Evolutionary conservation across 2,113 vertebrate species (phyloP), one percentile per base, ranked within the genome.

Genomic region (Callipepla californica): DNA sequence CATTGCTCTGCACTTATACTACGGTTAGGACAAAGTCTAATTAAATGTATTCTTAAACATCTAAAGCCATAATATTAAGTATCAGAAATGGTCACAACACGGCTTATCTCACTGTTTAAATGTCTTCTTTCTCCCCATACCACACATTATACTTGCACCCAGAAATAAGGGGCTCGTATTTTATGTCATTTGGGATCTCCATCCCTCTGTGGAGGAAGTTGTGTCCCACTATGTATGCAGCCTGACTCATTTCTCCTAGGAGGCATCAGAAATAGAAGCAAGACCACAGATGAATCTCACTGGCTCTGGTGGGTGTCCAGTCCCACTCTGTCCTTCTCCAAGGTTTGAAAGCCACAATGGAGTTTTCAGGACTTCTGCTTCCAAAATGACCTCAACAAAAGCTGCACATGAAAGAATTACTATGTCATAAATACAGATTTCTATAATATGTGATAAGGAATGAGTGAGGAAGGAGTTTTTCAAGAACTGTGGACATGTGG

Each of bases 201-300:
- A 28, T n/a, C 40, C 3, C 21, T 1, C 42, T 14, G 0, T 7
- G 57, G 57, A 3, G 44, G 66, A 51, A 70, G 20, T 5, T 58
- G 23, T 22, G 32, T 22, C 47, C 47, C 55, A 62, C 10, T 34
- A 32, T 45, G 14, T 4, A 6, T 1, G 6, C 11, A n/a, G 23
- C n/a, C n/a, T n/a, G n/a, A n/a, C n/a, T 40, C 11, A 0, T 57
- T 77, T 77, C 32, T 69, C 26, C 19, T 32, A 34, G 40, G n/a
- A 69, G 32, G 7, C 30, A n/a, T n/a, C n/a, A 65, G 20, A 76
- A 79, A 38, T 34, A 59, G 21, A 59, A 38, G 28, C 45, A 72
- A 62, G 65, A 32, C 11, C 50, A 55, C 40, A 48, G 55, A 40
- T 16, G 28, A 75, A 50, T 22, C 38, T 73, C 51, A 15, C 30